Percentiles rank a stretch among this genome's conserved stretches.
phyloP scores from a whole-genome alignment of 2,797 vertebrate genomes.

The Malurus leucopterus region DNA sequence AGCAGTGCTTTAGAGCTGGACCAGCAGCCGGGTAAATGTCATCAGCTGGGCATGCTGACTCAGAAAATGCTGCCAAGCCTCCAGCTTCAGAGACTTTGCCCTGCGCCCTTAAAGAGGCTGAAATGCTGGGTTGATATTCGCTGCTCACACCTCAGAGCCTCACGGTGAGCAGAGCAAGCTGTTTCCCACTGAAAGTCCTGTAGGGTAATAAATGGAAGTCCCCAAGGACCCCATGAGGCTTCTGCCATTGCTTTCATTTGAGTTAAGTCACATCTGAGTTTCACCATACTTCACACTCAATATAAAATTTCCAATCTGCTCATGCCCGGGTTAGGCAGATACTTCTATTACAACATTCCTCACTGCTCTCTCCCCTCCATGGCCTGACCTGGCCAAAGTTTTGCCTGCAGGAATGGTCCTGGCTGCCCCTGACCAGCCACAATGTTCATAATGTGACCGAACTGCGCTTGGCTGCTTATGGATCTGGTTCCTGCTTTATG shows the following conservation, averaged over 20 bases:
- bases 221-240: background rate
- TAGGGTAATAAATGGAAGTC: background rate
- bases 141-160: background rate
- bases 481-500: background rate
- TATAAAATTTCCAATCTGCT: background rate
- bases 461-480: background rate
- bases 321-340: background rate
- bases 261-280: background rate
- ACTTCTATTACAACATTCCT: background rate
- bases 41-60: background rate
- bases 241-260: rapidly evolving
- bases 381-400: background rate
- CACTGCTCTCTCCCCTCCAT: background rate
- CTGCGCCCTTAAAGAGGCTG: background rate
- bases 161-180: background rate
- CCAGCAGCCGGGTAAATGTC: background rate
- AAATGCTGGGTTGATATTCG: background rate
- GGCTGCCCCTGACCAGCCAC: rapidly evolving
- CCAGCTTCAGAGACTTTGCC: background rate
- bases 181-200: background rate
- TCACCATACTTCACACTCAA: background rate
- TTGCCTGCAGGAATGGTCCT: background rate
- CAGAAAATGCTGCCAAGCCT: background rate
- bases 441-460: background rate
- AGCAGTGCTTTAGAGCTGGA: background rate